These are phyloP conservation scores for Oscheius sp. DNA, from an alignment of 2,888 invertebrate genomes.

Conservation along the genomic window DNA sequence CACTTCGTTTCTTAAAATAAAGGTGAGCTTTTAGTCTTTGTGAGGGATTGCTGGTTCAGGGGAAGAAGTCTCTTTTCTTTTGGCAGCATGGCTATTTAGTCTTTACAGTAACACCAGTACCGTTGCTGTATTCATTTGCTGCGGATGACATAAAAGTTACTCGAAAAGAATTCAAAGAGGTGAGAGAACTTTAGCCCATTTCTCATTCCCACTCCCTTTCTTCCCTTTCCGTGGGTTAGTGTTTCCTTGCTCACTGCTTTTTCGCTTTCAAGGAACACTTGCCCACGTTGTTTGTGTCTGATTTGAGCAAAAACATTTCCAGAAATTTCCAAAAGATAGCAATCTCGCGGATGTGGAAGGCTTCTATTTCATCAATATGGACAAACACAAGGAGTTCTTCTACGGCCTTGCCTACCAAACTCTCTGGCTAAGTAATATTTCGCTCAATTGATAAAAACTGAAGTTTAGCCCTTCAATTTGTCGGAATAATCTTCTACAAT, in stretches of 20 bases:
- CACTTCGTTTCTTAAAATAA: neutral
- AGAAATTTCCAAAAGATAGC: neutral
- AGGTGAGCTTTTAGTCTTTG: too few relatives aligned
- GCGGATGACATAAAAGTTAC: neutral
- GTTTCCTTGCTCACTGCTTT: too few relatives aligned
- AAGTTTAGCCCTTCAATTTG: neutral
- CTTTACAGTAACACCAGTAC: neutral
- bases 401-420: neutral
- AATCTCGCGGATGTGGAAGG: neutral
- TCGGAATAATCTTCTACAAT: neutral
- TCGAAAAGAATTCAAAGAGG: neutral
- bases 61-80: neutral
- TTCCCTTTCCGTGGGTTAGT: too few relatives aligned
- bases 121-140: neutral
- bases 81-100: neutral
- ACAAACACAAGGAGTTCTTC: neutral
- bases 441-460: too few relatives aligned
- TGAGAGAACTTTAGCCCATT: too few relatives aligned
- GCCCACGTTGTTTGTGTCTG: too few relatives aligned
- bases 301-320: too few relatives aligned
- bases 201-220: too few relatives aligned
- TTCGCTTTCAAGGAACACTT: too few relatives aligned
- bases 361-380: neutral
- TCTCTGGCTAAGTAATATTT: neutral
- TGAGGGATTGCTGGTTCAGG: too few relatives aligned